Evolutionary conservation across 23 tunicate species (phyloP), one percentile per base, ranked within the genome.

Genomic region (Trididemnum clinides): DNA sequence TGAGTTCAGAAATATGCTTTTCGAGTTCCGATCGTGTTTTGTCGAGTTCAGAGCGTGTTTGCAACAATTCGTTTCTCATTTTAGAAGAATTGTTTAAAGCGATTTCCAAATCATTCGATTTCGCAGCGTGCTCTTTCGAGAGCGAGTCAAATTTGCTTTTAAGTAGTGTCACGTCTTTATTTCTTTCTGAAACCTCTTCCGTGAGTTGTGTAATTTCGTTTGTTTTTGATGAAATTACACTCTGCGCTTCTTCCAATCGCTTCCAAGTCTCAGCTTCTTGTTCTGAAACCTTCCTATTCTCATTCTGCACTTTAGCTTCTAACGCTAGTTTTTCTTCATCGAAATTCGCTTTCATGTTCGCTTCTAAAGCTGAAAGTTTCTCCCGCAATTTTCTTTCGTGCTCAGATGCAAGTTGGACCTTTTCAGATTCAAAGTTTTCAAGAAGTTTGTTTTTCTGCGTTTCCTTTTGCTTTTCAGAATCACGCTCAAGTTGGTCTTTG

Each of bases 11-110:
- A 39, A 85, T 85, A 33, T 85, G 88, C 29, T 36, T 33, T 30
- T 85, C 88, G 5, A 85, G 51, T 38, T 85, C 88, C 58, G 51
- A 65, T 28, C 76, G 80, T 2, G 88, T 85, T 26, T 38, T 57
- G 15, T 85, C 64, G 1, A 85, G 82, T 73, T 85, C 88, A 0
- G 58, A 25, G 3, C 69, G 57, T 3, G 65, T 78, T 78, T 54
- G 83, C 1, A 2, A 2, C 25, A 78, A 66, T 33, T 51, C 64
- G 66, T 19, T 51, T 6, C 51, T 34, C 28, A 73, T 26, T 3
- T 19, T 5, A 19, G 28, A 29, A 0, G 80, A 83, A 50, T 71
- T 71, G 6, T 70, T 28, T 23, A 37, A 7, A 19, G 74, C 51
- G 2, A 49, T 18, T 7, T 64, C 38, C 21, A 87, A 28, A 22